A percentile compares a stretch with the other conserved stretches of the same genome.
Conservation (phyloP, 2,888 invertebrate genomes). For the Troilus luridus region DNA sequence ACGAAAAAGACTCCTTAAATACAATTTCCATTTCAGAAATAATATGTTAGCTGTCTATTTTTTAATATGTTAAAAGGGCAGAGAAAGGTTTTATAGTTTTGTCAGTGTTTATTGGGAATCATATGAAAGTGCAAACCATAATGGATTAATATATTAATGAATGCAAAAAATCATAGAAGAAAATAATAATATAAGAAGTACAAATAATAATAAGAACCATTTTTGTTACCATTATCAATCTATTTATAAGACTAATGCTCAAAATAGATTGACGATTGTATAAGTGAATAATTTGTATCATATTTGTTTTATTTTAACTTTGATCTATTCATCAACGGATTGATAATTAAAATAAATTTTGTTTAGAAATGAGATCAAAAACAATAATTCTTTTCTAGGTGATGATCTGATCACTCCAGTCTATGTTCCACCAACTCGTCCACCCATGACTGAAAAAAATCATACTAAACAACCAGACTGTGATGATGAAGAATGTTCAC, state of each 20-base stretch:
- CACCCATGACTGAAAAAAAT: constrained; percentile 71
- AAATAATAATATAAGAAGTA: not conserved
- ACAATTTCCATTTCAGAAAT: not conserved
- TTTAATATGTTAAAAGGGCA: not conserved
- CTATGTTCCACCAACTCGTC: constrained; percentile 85
- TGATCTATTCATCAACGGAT: not conserved
- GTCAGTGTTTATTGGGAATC: too few relatives aligned
- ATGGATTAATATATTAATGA: not conserved
- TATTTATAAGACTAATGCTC: not conserved
- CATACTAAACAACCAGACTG: constrained; percentile 73
- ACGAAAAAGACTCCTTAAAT: not conserved
- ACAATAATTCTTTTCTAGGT: constrained; percentile 72
- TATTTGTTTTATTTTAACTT: not conserved
- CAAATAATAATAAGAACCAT: not conserved
- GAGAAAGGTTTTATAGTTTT: not conserved
- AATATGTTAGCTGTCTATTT: not conserved
- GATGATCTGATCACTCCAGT: constrained; percentile 95
- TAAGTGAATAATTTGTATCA: not conserved
- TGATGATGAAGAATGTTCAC: constrained; percentile 90
- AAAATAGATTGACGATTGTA: not conserved
- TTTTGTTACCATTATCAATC: not conserved
- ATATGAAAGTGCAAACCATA: not conserved
- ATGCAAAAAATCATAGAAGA: not conserved
- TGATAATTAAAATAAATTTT: not conserved
- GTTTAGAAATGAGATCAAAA: not conserved